A percentile compares a stretch with the other conserved stretches of the same genome.
Conservation (phyloP, 2,113 vertebrate genomes). For the Protobothrops flavoviridis region DNA sequence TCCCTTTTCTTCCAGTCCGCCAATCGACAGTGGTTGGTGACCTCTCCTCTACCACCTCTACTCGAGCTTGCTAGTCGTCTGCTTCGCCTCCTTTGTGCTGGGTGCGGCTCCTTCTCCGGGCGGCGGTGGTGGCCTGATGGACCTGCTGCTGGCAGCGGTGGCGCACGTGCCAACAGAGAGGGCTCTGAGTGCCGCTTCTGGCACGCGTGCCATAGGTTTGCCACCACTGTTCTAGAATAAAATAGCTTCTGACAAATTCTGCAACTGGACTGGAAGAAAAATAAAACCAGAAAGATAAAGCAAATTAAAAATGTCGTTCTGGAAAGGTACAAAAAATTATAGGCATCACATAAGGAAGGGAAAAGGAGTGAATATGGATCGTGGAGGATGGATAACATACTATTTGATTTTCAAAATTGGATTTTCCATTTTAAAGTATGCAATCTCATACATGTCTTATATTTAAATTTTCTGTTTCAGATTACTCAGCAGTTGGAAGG, state of each 20-base stretch:
- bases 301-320: background rate
- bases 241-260: background rate
- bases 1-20: too few species aligned
- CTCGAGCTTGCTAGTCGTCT: too few species aligned
- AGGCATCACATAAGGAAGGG: background rate
- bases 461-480: conserved; percentile 66
- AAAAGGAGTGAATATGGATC: background rate
- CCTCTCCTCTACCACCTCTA: too few species aligned
- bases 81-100: too few species aligned
- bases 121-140: too few species aligned
- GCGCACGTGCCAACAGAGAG: too few species aligned
- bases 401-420: background rate
- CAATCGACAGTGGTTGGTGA: too few species aligned
- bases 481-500: conserved; percentile 98
- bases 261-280: background rate
- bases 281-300: background rate
- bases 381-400: background rate
- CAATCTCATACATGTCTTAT: background rate
- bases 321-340: background rate
- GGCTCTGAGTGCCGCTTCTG: too few species aligned
- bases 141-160: too few species aligned
- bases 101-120: too few species aligned
- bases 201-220: too few species aligned
- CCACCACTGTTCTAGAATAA: background rate
- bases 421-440: conserved; percentile 1